phyloP scores from a whole-genome alignment of 2,888 invertebrate genomes.

The Chrysolina oricalcia region DNA sequence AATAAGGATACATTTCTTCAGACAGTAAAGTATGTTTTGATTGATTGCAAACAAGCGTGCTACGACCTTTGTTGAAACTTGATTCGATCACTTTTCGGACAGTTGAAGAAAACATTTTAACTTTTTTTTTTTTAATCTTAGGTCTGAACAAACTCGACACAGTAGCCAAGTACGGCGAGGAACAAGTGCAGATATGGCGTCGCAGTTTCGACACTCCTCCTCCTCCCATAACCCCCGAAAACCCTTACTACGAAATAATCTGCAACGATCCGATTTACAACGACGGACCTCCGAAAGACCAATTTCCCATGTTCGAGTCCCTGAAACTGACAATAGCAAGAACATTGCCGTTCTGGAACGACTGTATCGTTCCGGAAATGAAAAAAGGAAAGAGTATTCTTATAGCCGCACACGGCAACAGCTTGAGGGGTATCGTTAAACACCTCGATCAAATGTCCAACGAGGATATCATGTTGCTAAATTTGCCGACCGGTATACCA shows the following conservation, averaged over 20 bases:
- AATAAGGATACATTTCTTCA: too few relatives aligned
- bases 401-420: constrained; percentile 91
- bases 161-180: constrained; percentile 88
- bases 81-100: background rate
- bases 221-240: constrained; percentile 84
- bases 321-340: constrained; percentile 87
- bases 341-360: constrained; percentile 90
- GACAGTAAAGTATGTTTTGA: too few relatives aligned
- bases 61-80: background rate
- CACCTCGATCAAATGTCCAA: constrained; percentile 82
- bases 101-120: background rate
- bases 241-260: constrained; percentile 84
- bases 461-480: constrained; percentile 76
- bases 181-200: constrained; percentile 86
- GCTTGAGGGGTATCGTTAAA: constrained; percentile 88
- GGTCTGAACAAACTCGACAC: constrained; percentile 86
- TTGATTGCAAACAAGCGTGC: too few relatives aligned
- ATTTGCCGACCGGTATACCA: constrained; percentile 79
- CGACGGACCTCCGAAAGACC: constrained; percentile 79
- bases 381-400: constrained; percentile 85
- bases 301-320: constrained; percentile 89
- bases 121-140: constrained; percentile 3
- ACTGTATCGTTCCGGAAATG: constrained; percentile 85
- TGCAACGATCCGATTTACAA: constrained; percentile 84
- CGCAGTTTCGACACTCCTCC: constrained; percentile 88